Base-by-base conservation (phyloP, 53 echinoderm and acorn worm species). In the Astropecten irregularis region DNA sequence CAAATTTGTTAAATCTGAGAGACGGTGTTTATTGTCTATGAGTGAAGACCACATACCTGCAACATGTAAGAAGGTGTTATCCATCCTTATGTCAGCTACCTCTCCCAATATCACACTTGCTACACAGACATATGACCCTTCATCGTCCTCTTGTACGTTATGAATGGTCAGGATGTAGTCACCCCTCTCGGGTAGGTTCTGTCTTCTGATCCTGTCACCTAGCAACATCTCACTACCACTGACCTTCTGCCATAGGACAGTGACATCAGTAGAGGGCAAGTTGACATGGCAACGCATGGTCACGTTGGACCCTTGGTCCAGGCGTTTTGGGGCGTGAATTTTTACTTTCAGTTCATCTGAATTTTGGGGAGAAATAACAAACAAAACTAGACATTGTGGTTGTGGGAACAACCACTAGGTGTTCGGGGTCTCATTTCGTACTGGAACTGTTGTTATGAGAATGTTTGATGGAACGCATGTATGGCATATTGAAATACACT, bases 221-320 rank as follows among this genome's bases (percentile, higher is more conserved):
- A 26, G 56, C 23, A 18, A 1, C 39, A 76, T 58, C 76, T 76
- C 58, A 39, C 40, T 57, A 37, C 57, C 76, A 58, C 39, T 76
- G 56, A 40, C 76, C 26, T 76, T 76, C 26, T 30, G 26, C 76
- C 76, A 76, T 23, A 40, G 10, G 18, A 76, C 76, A 5, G 76
- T 76, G 57, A 76, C 40, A 58, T 76, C 76, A 31, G 40, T 76
- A 15, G 55, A 58, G 2, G 76, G 76, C 40, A 76, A 16, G 76
- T 76, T 76, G 55, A 76, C 76, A 8, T 76, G 76, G 18, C 76
- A 76, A 20, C 58, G 76, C 76, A 76, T 57, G 76, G 76, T 76
- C 57, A 76, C 44, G 11, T 10, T 76, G 20, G 38, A 18, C 16
- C 76, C 58, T 2, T 1, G 28, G 9, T 25, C 40, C 15, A 27